These are phyloP conservation scores for Belgica antarctica DNA, from an alignment of 2,888 invertebrate genomes.

Conservation along the genomic window DNA sequence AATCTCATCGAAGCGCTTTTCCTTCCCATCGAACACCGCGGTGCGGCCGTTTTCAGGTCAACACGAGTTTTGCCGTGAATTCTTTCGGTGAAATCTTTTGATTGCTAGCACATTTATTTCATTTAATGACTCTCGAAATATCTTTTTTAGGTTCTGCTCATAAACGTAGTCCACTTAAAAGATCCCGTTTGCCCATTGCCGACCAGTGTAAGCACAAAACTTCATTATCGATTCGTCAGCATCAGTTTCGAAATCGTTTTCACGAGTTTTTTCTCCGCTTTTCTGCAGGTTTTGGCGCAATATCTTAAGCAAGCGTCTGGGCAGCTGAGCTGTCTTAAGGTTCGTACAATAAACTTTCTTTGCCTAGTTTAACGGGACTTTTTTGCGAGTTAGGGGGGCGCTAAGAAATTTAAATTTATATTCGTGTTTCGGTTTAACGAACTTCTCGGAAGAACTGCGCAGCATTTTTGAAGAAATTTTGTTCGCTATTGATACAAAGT, in stretches of 20 bases:
- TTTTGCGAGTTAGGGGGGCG: no score
- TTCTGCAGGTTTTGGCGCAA: constrained; percentile 72
- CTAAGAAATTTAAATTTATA: no score
- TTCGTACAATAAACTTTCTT: constrained; percentile 49
- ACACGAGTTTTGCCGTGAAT: neutral
- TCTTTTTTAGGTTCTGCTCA: constrained; percentile 70
- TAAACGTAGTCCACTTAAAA: constrained; percentile 78
- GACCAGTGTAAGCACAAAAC: constrained; percentile 54
- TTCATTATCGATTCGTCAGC: neutral
- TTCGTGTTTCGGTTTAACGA: no score
- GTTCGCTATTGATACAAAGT: no score
- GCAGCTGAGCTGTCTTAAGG: constrained; percentile 78
- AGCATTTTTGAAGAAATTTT: no score
- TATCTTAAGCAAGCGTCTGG: constrained; percentile 83
- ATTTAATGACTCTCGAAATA: constrained; percentile 39
- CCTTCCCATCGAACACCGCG: neutral
- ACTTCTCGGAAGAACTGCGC: no score
- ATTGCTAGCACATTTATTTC: neutral
- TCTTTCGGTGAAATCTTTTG: neutral
- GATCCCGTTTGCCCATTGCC: constrained; percentile 77
- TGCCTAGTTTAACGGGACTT: neutral
- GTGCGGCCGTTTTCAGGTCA: neutral
- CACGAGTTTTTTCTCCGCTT: neutral
- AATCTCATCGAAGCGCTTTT: neutral
- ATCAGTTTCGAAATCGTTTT: no score